A percentile compares a stretch with the other conserved stretches of the same genome.
Evolutionary conservation across 2,113 vertebrate genomes (phyloP).

Genomic region (Marcusenius ussheri): DNA sequence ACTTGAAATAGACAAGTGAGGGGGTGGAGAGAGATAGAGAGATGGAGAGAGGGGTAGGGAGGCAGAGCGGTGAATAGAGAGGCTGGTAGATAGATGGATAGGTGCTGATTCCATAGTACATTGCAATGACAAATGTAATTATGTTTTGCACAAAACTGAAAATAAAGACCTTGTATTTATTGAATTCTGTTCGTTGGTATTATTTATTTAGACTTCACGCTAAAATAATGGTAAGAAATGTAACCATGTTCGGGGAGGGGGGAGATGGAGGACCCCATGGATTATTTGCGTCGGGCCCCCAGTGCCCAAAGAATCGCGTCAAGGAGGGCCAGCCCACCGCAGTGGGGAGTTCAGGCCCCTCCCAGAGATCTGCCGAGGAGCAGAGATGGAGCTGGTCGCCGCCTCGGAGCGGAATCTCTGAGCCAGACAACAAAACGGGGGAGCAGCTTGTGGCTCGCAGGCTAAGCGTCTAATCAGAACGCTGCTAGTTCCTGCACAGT

Average conservation of each 20-base stretch:
- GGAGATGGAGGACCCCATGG: background rate
- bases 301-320: background rate
- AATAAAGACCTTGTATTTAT: background rate
- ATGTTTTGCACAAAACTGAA: background rate
- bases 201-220: background rate
- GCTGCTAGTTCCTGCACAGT: no score
- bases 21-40: background rate
- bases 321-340: background rate
- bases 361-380: background rate
- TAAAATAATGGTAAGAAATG: background rate
- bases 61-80: background rate
- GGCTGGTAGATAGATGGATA: no score
- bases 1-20: background rate
- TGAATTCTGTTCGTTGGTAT: background rate
- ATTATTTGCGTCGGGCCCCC: background rate
- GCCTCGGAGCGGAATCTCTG: background rate
- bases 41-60: background rate
- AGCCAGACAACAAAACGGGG: background rate
- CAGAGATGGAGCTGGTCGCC: background rate
- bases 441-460: no score
- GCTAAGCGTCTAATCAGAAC: no score
- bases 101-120: background rate
- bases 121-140: background rate
- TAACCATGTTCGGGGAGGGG: background rate
- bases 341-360: background rate